Evolutionary conservation across 2,888 invertebrate genomes (phyloP), one percentile per base, ranked within the genome.

Genomic region (Globia sparganii): DNA sequence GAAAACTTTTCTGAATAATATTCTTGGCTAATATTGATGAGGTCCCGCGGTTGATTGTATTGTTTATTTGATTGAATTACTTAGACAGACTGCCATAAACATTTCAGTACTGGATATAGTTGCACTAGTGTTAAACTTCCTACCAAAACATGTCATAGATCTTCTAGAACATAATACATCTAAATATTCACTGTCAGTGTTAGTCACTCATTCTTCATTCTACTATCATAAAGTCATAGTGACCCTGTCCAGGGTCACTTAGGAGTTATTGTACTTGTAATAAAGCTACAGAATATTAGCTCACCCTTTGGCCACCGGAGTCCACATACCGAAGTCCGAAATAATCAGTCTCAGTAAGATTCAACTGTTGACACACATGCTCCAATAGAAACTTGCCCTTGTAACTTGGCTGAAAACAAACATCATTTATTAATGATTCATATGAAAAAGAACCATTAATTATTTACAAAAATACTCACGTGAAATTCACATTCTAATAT

Each of bases 291-390:
- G 21, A 31, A 62, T 21, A 75, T 79, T 66, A 34, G 92, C 97
- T 97, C 97, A 99, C 99, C 97, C 99, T 97, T 95, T 99, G 99
- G 88, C 98, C 98, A 89, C 98, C 97, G 78, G 97, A 97, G 95
- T 99, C 99, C 86, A 99, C 99, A 97, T 98, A 99, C 84, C 99
- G 97, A 85, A 99, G 97, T 21, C 99, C 99, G 94, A 99, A 99
- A 95, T 99, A 99, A 96, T 99, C 99, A 91, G 98, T 99, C 96
- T 99, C 99, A 83, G 98, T 97, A 86, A 99, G 97, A 96, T 99
- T 98, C 90, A 99, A 97, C 94, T 99, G 98, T 92, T 98, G 98
- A 95, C 99, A 99, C 85, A 99, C 98, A 97, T 98, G 98, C 93
- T 99, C 99, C 93, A 99, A 97, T 89, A 99, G 97, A 95, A 98